Percentiles rank a stretch among this genome's conserved stretches.
Conservation (phyloP, 2,888 invertebrate species). For the Belgica antarctica region DNA sequence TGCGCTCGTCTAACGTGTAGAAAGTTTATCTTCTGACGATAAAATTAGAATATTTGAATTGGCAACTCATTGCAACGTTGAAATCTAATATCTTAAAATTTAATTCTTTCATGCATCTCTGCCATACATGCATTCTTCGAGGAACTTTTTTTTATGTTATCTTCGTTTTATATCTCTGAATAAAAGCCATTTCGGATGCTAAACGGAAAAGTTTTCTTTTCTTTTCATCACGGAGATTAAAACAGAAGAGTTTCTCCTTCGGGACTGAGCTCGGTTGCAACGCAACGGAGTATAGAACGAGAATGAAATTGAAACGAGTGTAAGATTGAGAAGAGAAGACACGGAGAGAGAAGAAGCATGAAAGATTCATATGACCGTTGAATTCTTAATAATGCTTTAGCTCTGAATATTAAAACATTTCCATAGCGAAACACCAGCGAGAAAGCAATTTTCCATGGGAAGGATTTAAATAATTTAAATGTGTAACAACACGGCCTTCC, state of each 20-base stretch:
- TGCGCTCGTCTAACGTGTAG: too few relatives aligned
- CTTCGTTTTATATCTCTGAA: too few relatives aligned
- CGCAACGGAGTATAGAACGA: not conserved
- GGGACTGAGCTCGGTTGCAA: not conserved
- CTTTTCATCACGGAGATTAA: not conserved
- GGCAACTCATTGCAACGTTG: not conserved
- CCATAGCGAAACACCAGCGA: not conserved
- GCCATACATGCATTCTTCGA: not conserved
- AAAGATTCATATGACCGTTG: slow-evolving; percentile 14
- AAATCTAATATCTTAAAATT: slow-evolving; percentile 4
- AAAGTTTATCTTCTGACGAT: not conserved
- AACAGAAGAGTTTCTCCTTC: not conserved
- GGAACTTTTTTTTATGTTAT: too few relatives aligned
- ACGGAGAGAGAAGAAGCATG: slow-evolving; percentile 15
- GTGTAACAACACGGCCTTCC: not conserved
- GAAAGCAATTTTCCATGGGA: not conserved
- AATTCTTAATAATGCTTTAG: not conserved
- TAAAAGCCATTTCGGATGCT: too few relatives aligned
- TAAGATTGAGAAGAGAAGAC: not conserved
- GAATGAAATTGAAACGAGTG: slow-evolving; percentile 14
- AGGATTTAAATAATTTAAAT: slow-evolving; percentile 4
- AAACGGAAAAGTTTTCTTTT: not conserved
- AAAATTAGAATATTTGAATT: not conserved
- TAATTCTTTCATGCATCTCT: not conserved
- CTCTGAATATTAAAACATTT: not conserved